These are phyloP conservation scores for Otolemur crassicaudatus DNA, from an alignment of 2,797 vertebrate genomes.

Conservation along the genomic window DNA sequence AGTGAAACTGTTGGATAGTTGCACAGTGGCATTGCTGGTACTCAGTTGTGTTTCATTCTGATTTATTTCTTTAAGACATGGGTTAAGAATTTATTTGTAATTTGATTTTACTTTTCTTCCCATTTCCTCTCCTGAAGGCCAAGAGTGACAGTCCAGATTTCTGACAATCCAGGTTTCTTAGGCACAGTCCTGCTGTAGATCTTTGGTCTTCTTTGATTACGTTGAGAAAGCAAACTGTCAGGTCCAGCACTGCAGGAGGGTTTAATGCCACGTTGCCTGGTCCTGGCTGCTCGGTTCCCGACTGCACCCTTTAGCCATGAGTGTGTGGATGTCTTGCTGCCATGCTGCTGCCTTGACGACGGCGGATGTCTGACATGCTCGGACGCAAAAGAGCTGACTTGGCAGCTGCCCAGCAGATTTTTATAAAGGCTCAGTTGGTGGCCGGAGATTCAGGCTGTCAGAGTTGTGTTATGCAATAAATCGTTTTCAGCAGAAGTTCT, in stretches of 20 bases:
- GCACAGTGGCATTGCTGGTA: neutral
- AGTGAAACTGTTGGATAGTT: neutral
- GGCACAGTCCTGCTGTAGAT: slow-evolving; percentile 59
- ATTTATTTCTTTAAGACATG: neutral
- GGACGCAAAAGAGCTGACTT: slow-evolving; percentile 86
- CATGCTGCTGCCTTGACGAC: slow-evolving; percentile 85
- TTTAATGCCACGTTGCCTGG: slow-evolving; percentile 58
- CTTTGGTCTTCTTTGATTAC: slow-evolving; percentile 46
- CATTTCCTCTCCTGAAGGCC: neutral
- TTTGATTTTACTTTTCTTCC: neutral
- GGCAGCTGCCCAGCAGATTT: slow-evolving; percentile 88
- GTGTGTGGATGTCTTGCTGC: slow-evolving; percentile 68
- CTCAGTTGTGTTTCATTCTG: neutral
- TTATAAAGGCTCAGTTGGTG: slow-evolving; percentile 88
- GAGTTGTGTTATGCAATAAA: slow-evolving; percentile 87
- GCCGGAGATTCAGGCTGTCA: slow-evolving; percentile 86
- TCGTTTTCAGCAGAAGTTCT: slow-evolving; percentile 86
- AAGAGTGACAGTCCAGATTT: slow-evolving; percentile 14
- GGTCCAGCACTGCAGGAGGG: slow-evolving; percentile 59
- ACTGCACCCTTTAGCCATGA: slow-evolving; percentile 34
- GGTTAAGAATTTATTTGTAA: neutral
- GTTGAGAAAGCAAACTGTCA: slow-evolving; percentile 69
- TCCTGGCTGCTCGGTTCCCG: slow-evolving; percentile 39
- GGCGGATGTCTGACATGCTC: slow-evolving; percentile 83
- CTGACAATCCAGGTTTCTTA: slow-evolving; percentile 57